phyloP scores from a whole-genome alignment of 1,140 invertebrate genomes.

The Littorina saxatilis region DNA sequence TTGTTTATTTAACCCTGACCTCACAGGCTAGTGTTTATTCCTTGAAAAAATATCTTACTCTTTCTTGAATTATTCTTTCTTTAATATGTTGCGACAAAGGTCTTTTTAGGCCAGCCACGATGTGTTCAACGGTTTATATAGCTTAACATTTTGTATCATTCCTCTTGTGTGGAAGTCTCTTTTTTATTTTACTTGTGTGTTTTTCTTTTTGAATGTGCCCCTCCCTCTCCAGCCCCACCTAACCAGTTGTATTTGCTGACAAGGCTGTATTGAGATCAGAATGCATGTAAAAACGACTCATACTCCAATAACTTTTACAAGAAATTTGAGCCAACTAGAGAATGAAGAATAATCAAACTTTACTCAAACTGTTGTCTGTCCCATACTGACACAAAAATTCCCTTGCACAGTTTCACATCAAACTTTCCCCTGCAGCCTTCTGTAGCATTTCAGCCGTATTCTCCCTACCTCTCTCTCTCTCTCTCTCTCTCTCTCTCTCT shows the following conservation, averaged over 20 bases:
- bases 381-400: conserved; percentile 3
- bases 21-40: no score
- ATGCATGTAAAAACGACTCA: no score
- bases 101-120: conserved; percentile 13
- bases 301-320: no score
- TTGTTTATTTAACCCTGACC: no score
- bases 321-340: no score
- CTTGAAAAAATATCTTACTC: no score
- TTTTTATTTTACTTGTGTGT: neutral
- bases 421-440: neutral
- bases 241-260: no score
- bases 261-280: no score
- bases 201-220: neutral
- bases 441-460: neutral
- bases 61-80: no score
- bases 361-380: neutral
- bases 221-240: neutral
- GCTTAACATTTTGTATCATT: conserved; percentile 3
- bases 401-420: neutral
- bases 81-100: no score
- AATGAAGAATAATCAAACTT: no score
- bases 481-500: conserved; percentile 25
- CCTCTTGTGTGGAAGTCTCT: neutral
- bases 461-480: neutral
- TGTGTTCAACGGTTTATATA: neutral